Evolutionary conservation across 2,888 invertebrate species (phyloP).

Genomic region (Lottia gigantea): DNA sequence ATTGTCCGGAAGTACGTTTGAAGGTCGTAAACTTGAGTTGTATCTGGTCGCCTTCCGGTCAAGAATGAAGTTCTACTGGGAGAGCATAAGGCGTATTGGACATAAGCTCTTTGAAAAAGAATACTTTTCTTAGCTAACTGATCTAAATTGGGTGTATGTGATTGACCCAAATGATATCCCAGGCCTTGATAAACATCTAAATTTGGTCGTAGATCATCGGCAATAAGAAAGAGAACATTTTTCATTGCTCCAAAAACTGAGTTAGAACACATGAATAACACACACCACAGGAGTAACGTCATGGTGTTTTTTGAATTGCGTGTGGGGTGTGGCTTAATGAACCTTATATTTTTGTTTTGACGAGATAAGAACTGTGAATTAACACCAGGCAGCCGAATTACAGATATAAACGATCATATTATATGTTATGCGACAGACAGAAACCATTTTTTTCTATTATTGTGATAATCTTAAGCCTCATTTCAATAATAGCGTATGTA

Average conservation of each 20-base stretch:
- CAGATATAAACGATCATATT: too few species aligned
- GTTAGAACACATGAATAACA: background rate
- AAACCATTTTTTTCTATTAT: too few species aligned
- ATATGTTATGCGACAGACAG: too few species aligned
- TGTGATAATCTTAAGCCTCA: too few species aligned
- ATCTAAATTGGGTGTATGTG: constrained; percentile 32
- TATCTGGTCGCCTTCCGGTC: constrained; percentile 38
- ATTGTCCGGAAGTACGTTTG: constrained; percentile 29
- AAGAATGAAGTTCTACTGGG: constrained; percentile 28
- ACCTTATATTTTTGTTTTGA: too few species aligned
- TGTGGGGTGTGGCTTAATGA: too few species aligned
- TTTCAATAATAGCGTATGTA: too few species aligned
- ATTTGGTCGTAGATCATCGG: constrained; percentile 35
- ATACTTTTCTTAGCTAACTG: constrained; percentile 27
- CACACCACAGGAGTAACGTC: too few species aligned
- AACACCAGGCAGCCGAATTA: too few species aligned
- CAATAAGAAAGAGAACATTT: constrained; percentile 34
- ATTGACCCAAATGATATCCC: constrained; percentile 6
- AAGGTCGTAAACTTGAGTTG: constrained; percentile 38
- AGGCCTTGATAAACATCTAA: constrained; percentile 25
- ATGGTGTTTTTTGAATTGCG: too few species aligned
- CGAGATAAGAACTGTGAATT: too few species aligned
- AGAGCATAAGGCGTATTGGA: constrained; percentile 24
- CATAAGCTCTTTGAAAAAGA: constrained; percentile 29
- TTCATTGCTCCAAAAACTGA: background rate